These are phyloP conservation scores for Ceramica pisi DNA, from an alignment of 2,888 invertebrate genomes.

Conservation along the genomic window DNA sequence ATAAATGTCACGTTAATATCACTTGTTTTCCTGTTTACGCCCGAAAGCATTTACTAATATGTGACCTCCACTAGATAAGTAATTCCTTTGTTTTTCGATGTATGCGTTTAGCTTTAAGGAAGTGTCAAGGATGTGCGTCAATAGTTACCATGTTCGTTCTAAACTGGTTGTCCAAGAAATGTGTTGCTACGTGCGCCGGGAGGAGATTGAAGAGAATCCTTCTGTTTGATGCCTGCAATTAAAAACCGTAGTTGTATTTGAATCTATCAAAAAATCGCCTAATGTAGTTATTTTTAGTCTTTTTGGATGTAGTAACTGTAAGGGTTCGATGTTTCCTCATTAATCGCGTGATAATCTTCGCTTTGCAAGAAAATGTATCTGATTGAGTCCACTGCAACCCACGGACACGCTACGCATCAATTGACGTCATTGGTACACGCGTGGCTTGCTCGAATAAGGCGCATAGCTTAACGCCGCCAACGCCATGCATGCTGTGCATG, in stretches of 20 bases:
- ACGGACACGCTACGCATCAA: too few relatives aligned
- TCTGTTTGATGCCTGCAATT: slow-evolving; percentile 93
- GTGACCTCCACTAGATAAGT: neutral
- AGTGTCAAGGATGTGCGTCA: slow-evolving; percentile 28
- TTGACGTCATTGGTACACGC: too few relatives aligned
- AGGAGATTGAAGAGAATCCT: slow-evolving; percentile 97
- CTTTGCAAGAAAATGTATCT: too few relatives aligned
- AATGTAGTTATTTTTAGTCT: too few relatives aligned
- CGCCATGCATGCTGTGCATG: too few relatives aligned
- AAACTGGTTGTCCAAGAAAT: slow-evolving; percentile 97
- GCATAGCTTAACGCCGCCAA: too few relatives aligned
- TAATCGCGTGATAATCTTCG: too few relatives aligned
- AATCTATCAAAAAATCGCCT: too few relatives aligned
- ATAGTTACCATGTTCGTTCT: slow-evolving; percentile 94
- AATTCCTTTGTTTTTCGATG: neutral
- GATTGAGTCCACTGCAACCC: too few relatives aligned
- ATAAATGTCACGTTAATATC: neutral
- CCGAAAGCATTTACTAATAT: neutral
- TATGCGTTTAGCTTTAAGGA: neutral
- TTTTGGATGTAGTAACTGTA: too few relatives aligned
- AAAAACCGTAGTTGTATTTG: neutral
- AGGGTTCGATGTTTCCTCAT: too few relatives aligned
- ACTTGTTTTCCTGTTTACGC: slow-evolving; percentile 15
- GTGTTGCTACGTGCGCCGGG: slow-evolving; percentile 97
- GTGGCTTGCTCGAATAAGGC: too few relatives aligned